Evolutionary conservation across 2,797 vertebrate species (phyloP).

Genomic region (Sebastolobus alascanus): DNA sequence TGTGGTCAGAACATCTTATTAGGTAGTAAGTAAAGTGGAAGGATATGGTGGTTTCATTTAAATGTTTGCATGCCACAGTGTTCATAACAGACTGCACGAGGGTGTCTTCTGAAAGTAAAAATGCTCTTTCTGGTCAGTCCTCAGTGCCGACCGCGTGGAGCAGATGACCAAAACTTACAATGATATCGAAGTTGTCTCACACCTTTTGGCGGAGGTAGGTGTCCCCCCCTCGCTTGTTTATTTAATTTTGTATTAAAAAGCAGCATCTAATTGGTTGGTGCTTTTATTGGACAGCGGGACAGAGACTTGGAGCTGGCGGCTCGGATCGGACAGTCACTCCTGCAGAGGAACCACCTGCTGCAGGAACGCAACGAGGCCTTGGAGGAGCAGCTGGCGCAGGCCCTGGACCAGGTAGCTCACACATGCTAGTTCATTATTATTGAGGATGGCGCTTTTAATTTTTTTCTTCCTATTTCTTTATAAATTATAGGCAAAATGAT

Average conservation of each 20-base stretch:
- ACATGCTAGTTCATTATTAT: not conserved
- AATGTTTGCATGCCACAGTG: slow-evolving; percentile 30
- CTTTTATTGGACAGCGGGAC: slow-evolving; percentile 87
- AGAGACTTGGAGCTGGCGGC: slow-evolving; percentile 96
- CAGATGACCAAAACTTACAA: slow-evolving; percentile 93
- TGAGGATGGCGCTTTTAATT: not conserved
- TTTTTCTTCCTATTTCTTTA: too few species aligned
- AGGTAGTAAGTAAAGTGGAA: slow-evolving; percentile 2
- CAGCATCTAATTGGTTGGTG: not conserved
- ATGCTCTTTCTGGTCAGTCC: slow-evolving; percentile 81
- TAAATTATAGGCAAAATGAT: fast-evolving
- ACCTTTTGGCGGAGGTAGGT: slow-evolving; percentile 93
- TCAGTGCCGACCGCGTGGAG: slow-evolving; percentile 88
- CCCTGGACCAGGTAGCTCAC: slow-evolving; percentile 90
- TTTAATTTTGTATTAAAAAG: not conserved
- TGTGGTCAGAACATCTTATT: slow-evolving; percentile 52
- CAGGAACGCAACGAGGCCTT: slow-evolving; percentile 93
- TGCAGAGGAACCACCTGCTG: slow-evolving; percentile 94
- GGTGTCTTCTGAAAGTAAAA: not conserved
- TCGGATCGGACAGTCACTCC: slow-evolving; percentile 95
- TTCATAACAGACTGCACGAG: not conserved
- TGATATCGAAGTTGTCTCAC: slow-evolving; percentile 95
- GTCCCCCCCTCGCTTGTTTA: not conserved
- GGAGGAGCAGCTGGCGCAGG: slow-evolving; percentile 94
- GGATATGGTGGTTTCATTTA: not conserved